Evolutionary conservation across 2,113 vertebrate genomes (phyloP).

Genomic region (Salvator merianae): DNA sequence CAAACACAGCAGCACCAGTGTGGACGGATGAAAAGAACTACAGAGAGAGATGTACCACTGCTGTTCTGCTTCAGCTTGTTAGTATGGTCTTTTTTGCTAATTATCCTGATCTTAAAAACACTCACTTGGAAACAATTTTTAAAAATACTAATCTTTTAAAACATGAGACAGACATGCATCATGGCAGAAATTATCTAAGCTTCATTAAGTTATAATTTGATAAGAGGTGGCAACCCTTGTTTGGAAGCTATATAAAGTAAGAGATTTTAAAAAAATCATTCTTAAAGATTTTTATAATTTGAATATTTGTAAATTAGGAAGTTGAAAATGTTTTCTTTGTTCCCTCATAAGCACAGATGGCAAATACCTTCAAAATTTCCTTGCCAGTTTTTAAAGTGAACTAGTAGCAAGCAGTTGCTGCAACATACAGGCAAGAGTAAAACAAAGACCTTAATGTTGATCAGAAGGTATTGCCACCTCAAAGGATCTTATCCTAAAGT

Average conservation of each 20-base stretch:
- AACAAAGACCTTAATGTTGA: slow-evolving; percentile 34
- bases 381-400: not conserved
- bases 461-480: not conserved
- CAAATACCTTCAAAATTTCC: slow-evolving; percentile 26
- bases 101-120: slow-evolving; percentile 43
- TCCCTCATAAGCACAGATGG: slow-evolving; percentile 35
- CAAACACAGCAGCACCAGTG: slow-evolving; percentile 36
- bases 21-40: slow-evolving; percentile 14
- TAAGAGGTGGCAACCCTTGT: slow-evolving; percentile 34
- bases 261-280: slow-evolving; percentile 37
- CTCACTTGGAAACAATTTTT: slow-evolving; percentile 23
- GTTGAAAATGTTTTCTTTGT: slow-evolving; percentile 19
- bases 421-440: slow-evolving; percentile 32
- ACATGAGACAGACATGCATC: slow-evolving; percentile 1
- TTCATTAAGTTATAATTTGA: not conserved
- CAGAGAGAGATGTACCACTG: slow-evolving; percentile 32
- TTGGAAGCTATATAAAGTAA: slow-evolving; percentile 60
- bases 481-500: slow-evolving; percentile 25
- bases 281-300: slow-evolving; percentile 27
- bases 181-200: slow-evolving; percentile 44
- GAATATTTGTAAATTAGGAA: slow-evolving; percentile 1
- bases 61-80: slow-evolving; percentile 64
- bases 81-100: slow-evolving; percentile 56
- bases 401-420: too few relatives aligned
- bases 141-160: slow-evolving; percentile 36